These are phyloP conservation scores for Ceryle rudis DNA, from an alignment of 2,797 vertebrate species.

Conservation along the genomic window DNA sequence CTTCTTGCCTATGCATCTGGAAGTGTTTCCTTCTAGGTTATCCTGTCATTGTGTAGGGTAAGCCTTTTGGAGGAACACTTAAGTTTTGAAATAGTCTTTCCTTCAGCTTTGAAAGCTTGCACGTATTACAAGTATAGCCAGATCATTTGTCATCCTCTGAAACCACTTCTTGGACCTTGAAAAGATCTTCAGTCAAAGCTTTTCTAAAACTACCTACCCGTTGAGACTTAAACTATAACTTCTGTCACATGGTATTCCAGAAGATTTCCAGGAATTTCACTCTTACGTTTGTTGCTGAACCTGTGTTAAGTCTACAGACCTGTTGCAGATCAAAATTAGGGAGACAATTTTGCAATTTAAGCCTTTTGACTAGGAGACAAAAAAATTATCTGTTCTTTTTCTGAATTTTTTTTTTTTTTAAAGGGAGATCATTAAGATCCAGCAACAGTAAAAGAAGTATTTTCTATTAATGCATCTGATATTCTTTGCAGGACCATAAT, in stretches of 20 bases:
- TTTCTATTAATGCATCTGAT: background rate
- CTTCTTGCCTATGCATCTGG: background rate
- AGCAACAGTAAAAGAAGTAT: background rate
- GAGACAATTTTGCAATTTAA: background rate
- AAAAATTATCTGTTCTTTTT: background rate
- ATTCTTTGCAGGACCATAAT: background rate
- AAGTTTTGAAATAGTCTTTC: background rate
- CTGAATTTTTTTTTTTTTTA: background rate
- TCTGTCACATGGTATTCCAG: background rate
- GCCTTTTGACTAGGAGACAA: background rate
- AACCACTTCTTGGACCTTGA: background rate
- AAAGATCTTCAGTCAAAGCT: background rate
- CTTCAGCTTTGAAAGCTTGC: background rate
- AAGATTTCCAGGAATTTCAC: background rate
- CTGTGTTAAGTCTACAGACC: background rate
- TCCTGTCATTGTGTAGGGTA: background rate
- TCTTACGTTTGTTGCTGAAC: background rate
- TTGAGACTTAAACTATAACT: background rate
- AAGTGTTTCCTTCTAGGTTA: background rate
- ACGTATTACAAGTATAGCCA: background rate
- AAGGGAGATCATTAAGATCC: background rate
- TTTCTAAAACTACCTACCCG: background rate
- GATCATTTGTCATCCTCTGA: background rate
- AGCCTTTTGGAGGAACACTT: background rate
- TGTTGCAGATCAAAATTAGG: background rate